A percentile compares a stretch with the other conserved stretches of the same genome.
phyloP scores from a whole-genome alignment of 2,797 vertebrate species.

The Melanotaenia maccullochi region DNA sequence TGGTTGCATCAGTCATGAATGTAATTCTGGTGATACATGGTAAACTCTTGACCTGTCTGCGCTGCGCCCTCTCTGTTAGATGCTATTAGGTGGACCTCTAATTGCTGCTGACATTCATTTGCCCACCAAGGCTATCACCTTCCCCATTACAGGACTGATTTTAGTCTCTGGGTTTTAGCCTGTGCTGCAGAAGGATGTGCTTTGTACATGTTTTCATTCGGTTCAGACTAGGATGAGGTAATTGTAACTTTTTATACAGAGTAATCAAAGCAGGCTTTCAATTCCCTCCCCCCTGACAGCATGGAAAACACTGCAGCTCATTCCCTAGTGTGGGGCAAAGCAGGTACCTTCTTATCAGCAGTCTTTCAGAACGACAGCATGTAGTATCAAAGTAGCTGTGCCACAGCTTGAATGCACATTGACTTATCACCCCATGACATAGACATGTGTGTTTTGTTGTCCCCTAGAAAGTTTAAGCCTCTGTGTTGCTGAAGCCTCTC shows the following conservation, averaged over 20 bases:
- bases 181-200: conserved; percentile 31
- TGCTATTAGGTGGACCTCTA: conserved; percentile 78
- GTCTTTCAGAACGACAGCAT: conserved; percentile 56
- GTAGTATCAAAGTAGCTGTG: conserved; percentile 44
- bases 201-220: conserved; percentile 31
- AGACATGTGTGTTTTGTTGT: conserved; percentile 56
- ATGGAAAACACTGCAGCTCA: conserved; percentile 40
- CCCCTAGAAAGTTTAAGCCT: conserved; percentile 29
- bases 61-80: conserved; percentile 68
- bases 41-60: conserved; percentile 75
- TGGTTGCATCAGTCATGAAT: conserved; percentile 72
- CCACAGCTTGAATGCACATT: conserved; percentile 59
- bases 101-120: conserved; percentile 85
- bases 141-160: conserved; percentile 69
- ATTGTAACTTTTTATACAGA: conserved; percentile 34
- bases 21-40: conserved; percentile 82
- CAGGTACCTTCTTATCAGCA: conserved; percentile 56
- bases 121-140: conserved; percentile 79
- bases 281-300: conserved; percentile 33
- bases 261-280: conserved; percentile 52
- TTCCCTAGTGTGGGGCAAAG: conserved; percentile 52
- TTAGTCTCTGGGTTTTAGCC: conserved; percentile 55
- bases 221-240: conserved; percentile 22
- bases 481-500: conserved; percentile 34
- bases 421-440: conserved; percentile 58